These are phyloP conservation scores for Gymnocypris eckloni DNA, from an alignment of 2,797 vertebrate species.

Conservation along the genomic window DNA sequence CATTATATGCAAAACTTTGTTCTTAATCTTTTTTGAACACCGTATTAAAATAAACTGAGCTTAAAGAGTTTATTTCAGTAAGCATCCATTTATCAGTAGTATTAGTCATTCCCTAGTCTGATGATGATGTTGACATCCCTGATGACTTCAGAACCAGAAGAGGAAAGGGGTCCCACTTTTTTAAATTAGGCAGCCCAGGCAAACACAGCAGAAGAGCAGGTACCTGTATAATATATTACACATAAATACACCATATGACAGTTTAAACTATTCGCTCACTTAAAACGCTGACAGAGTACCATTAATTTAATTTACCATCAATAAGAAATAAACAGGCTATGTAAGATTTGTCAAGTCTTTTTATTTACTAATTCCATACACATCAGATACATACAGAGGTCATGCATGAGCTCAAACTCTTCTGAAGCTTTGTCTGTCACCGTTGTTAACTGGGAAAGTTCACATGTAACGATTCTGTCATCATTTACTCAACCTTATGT, in stretches of 20 bases:
- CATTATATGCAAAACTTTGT: background rate
- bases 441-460: background rate
- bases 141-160: slow-evolving; percentile 78
- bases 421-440: background rate
- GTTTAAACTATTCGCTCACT: background rate
- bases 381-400: background rate
- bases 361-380: slow-evolving; percentile 25
- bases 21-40: background rate
- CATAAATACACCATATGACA: background rate
- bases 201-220: slow-evolving; percentile 23
- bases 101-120: slow-evolving; percentile 44
- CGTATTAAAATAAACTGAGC: background rate
- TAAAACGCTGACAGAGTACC: background rate
- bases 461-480: background rate
- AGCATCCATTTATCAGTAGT: background rate
- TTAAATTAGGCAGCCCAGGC: slow-evolving; percentile 20
- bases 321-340: background rate
- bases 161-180: slow-evolving; percentile 18
- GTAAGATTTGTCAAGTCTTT: background rate
- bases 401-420: background rate
- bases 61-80: background rate
- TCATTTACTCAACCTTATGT: background rate
- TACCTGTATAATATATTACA: background rate
- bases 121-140: slow-evolving; percentile 95
- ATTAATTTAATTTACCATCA: background rate